Evolutionary conservation across 2,113 vertebrate species (phyloP), one percentile per base, ranked within the genome.

Genomic region (Neotoma lepida): DNA sequence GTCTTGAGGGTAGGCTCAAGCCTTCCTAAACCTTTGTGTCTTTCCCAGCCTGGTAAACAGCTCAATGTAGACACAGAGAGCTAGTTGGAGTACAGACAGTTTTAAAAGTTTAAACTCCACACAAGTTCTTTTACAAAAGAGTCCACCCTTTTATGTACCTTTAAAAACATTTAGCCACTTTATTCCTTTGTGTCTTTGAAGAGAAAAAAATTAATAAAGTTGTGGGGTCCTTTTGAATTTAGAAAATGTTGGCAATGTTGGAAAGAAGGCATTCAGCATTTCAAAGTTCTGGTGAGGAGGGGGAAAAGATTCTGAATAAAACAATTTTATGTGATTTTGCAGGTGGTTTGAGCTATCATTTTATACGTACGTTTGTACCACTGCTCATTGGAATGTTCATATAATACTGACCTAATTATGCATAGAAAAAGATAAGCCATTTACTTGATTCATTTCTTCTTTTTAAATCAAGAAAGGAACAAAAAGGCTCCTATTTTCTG

Each of bases 401-500:
- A 99, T 98, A 98, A 98, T 98, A 98, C 98, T 98, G 98, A 98
- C 98, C 98, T 98, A 98, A 98, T 99, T 99, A 99, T 98, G 98
- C 98, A 98, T 98, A 98, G 98, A 98, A 98, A 98, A 98, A 98
- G 98, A 98, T 98, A 98, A 98, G 98, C 98, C 98, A 99, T 98
- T 99, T 99, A 98, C 98, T 99, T 99, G 98, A 98, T 98, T 98
- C 98, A 98, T 98, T 98, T 98, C 98, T 98, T 98, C 98, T 98
- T 98, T 98, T 98, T 98, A 98, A 98, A 99, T 98, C 98, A 98
- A 98, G 98, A 98, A 98, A 99, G 98, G 97, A 99, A 99, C 98
- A 99, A 98, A 99, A 99, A 98, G 98, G 98, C 98, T 99, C 99
- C 99, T 99, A 99, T 99, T 98, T 99, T 98, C 97, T 98, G 98